phyloP scores from a whole-genome alignment of 2,888 invertebrate species.

The Bombylius discolor region DNA sequence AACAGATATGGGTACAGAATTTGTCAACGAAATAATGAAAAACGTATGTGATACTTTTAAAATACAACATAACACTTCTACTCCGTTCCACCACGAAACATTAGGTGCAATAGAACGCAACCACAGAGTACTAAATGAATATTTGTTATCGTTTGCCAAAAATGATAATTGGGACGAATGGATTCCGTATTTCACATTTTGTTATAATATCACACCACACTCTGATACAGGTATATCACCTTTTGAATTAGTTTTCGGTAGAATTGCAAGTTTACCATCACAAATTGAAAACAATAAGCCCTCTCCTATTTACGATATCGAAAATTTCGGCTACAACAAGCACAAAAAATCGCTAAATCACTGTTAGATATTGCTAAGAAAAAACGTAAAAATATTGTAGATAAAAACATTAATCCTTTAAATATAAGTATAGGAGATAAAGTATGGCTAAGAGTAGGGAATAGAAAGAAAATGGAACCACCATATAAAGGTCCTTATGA shows the following conservation, averaged over 20 bases:
- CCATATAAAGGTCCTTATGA: not conserved
- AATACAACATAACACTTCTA: not conserved
- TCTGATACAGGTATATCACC: not conserved
- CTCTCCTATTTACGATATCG: not conserved
- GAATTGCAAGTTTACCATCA: not conserved
- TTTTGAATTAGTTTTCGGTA: not conserved
- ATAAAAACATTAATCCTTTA: not conserved
- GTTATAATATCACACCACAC: slow-evolving; percentile 9
- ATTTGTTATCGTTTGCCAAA: slow-evolving; percentile 10
- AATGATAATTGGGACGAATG: slow-evolving; percentile 12
- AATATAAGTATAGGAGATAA: not conserved
- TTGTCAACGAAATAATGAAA: slow-evolving; percentile 7
- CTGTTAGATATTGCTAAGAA: not conserved
- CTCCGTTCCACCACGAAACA: slow-evolving; percentile 13
- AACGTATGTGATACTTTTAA: too few species aligned
- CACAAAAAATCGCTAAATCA: not conserved
- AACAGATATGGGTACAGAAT: slow-evolving; percentile 14
- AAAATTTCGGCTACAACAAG: not conserved
- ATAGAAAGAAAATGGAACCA: not conserved
- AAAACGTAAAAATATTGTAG: not conserved
- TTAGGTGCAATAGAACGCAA: slow-evolving; percentile 16
- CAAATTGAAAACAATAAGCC: too few species aligned
- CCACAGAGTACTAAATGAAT: slow-evolving; percentile 16
- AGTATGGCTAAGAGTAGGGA: not conserved
- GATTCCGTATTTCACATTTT: slow-evolving; percentile 8